phyloP scores from a whole-genome alignment of 2,888 invertebrate species.

The Orgyia antiqua region DNA sequence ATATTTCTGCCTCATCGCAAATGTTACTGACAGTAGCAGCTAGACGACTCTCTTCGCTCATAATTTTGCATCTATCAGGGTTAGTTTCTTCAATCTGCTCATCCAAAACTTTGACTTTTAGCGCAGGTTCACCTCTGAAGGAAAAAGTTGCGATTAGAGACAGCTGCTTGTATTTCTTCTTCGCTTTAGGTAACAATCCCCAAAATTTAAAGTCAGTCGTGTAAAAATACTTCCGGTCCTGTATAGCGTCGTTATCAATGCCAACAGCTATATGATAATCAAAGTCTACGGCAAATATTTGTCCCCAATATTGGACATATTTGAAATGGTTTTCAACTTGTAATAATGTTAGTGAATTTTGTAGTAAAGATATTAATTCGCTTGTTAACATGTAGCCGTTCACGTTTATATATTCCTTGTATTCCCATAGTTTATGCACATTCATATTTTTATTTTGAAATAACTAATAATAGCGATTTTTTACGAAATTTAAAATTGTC shows the following conservation, averaged over 20 bases:
- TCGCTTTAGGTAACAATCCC: slow-evolving; percentile 69
- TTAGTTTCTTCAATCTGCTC: slow-evolving; percentile 57
- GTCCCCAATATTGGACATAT: slow-evolving; percentile 91
- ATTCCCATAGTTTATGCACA: slow-evolving; percentile 68
- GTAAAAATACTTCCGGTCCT: slow-evolving; percentile 87
- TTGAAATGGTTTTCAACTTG: slow-evolving; percentile 91
- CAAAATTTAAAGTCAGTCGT: slow-evolving; percentile 85
- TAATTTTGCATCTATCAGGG: slow-evolving; percentile 61
- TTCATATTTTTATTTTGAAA: slow-evolving; percentile 51
- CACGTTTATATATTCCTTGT: slow-evolving; percentile 61
- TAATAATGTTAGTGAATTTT: slow-evolving; percentile 87
- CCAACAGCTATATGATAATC: slow-evolving; percentile 93
- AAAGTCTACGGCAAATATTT: slow-evolving; percentile 84
- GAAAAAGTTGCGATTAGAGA: slow-evolving; percentile 62
- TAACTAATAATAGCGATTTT: no score
- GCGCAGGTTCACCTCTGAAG: slow-evolving; percentile 72
- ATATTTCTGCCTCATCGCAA: slow-evolving; percentile 84
- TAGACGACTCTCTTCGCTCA: slow-evolving; percentile 89
- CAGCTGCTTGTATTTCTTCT: slow-evolving; percentile 61
- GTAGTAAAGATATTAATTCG: slow-evolving; percentile 84
- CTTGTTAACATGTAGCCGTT: slow-evolving; percentile 84
- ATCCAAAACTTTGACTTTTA: slow-evolving; percentile 69
- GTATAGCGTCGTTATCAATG: slow-evolving; percentile 84
- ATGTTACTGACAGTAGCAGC: slow-evolving; percentile 84
- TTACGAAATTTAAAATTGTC: no score